These are phyloP conservation scores for Styela plicata DNA, from an alignment of 23 tunicate genomes.

Conservation along the genomic window DNA sequence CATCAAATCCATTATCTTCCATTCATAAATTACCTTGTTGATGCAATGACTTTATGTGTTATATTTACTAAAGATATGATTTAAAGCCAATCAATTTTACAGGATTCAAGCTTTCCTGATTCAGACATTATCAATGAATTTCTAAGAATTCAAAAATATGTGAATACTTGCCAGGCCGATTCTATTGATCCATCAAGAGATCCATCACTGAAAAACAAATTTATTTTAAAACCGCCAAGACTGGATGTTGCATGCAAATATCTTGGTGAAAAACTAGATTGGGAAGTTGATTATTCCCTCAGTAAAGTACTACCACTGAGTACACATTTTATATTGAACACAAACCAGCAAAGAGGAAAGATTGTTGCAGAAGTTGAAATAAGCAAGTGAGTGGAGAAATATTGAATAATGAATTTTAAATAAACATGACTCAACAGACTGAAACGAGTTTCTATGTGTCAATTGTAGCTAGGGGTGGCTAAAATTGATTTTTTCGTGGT, in stretches of 20 bases:
- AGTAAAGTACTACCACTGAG: constrained; percentile 36
- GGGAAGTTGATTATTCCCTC: constrained; percentile 30
- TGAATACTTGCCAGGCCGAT: background rate
- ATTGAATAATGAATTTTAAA: no score
- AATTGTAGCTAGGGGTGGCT: no score
- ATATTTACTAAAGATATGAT: no score
- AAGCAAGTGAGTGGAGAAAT: background rate
- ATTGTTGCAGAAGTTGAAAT: background rate
- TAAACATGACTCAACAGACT: no score
- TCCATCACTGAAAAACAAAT: background rate
- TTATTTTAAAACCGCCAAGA: constrained; percentile 1
- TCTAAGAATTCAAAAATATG: constrained; percentile 11
- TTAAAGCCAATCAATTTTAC: background rate
- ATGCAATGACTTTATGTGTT: no score
- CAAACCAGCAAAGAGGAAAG: background rate
- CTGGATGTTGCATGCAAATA: constrained; percentile 24
- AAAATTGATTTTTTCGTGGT: no score
- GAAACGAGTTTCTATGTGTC: no score
- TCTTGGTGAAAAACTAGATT: constrained; percentile 28
- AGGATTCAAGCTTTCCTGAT: constrained; percentile 50
- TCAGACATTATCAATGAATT: constrained; percentile 37
- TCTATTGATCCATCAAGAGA: background rate
- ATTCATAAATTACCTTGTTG: no score
- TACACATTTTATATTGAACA: constrained; percentile 24
- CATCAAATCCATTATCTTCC: no score